Base-by-base conservation (phyloP, 1,140 invertebrate genomes). In the Cylas formicarius region DNA sequence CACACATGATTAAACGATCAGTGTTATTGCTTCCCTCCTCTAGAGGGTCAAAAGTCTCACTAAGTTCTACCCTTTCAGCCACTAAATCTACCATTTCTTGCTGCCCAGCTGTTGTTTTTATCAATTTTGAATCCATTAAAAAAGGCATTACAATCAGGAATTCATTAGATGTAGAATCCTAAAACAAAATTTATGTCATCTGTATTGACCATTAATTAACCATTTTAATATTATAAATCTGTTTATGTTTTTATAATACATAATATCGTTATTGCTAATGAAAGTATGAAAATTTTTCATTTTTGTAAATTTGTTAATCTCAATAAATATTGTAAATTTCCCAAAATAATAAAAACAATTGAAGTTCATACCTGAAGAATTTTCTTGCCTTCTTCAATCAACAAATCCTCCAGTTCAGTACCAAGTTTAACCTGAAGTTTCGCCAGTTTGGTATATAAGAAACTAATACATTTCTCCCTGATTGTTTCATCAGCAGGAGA, bases 91-190 rank as follows among this genome's bases (percentile, higher is more conserved):
- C 78, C 18, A 97, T 65, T 63, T 91, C 83, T 55, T 89, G 84
- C 60, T 93, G 85, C 6, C 91, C 91, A 48, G 72, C 73, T 13
- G 86, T 72, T 22, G 87, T 86, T 50, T 81, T 82, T 31, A 85
- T 82, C 28, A 90, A 72, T 66, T 82, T 81, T 7, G 92, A 82
- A 67, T 78, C 78, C 1, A 78, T 79, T 47, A 97, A 70, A 39
- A 93, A 75, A 13, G 83, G 82, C 81, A 97, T 90, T 21, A 96
- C 80, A 32, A 80, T 75, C 46, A 90, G 81, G 70, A 95, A 95
- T 68, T 97, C 92, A 55, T 93, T 88, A 34, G 87, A 42, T 36
- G 35, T 56, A 10, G 53, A 48, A 45, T 60, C 50, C 55, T 60
- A 22, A 18, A 56, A 53, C 20, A 22, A 28, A 2, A 41, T 22